Evolutionary conservation across 2,888 invertebrate species (phyloP), one percentile per base, ranked within the genome.

Genomic region (Aspidiotus destructor): DNA sequence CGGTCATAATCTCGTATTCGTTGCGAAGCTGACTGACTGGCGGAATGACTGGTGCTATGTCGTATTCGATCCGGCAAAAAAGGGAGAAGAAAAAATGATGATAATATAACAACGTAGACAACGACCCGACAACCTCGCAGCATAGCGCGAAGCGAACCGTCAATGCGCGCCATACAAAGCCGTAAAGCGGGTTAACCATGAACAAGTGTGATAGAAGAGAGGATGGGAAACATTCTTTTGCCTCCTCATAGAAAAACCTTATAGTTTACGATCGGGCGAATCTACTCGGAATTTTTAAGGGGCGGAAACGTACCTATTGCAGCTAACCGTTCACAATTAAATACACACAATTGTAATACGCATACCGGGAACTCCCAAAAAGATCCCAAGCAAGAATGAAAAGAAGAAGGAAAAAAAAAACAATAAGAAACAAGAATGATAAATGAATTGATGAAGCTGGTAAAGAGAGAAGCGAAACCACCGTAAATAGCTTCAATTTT

Each of bases 121-220:
- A 48, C 48, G 48, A 48, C 48, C 48, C n/a, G 48, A 48, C 48
- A 48, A 48, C 48, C 48, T 48, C 48, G 48, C 48, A 48, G 48
- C 28, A 28, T 28, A 28, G 28, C 28, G 28, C 28, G 28, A 28
- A 28, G 28, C 2, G 48, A 48, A 48, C 10, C 48, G 48, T 48
- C 11, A 48, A 48, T 48, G 48, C 48, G 48, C 48, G 6, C 48
- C 48, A 48, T 13, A 48, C 48, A n/a, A 48, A 48, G 48, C 2
- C 3, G 48, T n/a, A n/a, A 48, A 48, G 48, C 48, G 48, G 48
- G 48, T 48, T 48, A 48, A 48, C 48, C 48, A n/a, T 48, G 48
- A 48, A 48, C 48, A n/a, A 11, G 11, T 13, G 48, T 13, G 48
- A 48, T n/a, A n/a, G n/a, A 48, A 48, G 48, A n/a, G 48, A 48